Base-by-base conservation (phyloP, 2,888 invertebrate genomes). In the Atrina japonica region DNA sequence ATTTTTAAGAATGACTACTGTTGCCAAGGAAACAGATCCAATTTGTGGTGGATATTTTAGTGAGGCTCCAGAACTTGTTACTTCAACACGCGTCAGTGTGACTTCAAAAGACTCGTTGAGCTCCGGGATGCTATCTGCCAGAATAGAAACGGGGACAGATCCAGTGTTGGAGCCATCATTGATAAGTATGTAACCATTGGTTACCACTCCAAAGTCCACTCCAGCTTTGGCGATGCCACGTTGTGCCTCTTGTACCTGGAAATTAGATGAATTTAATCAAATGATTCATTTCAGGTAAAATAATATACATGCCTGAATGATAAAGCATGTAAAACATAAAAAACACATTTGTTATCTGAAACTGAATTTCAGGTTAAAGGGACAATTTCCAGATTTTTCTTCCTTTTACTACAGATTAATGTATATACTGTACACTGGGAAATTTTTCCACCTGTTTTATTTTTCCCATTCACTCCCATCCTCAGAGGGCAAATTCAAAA, bases 51-150 rank as follows among this genome's bases (percentile, higher is more conserved):
- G 64, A 65, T 88, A 85, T 49, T 75, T 67, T 1, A 84, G 75
- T 6, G 79, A 76, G 0, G 76, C 73, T 0, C 70, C 73, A 0
- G 78, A 69, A 21, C 83, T 81, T 14, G 74, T 80, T 1, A 86
- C 81, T 58, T 85, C 85, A 9, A 88, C 86, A 16, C 76, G 58
- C 0, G 76, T 77, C 30, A 88, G 70, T 14, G 49, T 72, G 6
- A 87, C 75, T 7, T 73, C 41, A 75, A 90, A 88, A 23, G 75
- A 80, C 67, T 89, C 89, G 56, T 81, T 80, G 1, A 89, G 78
- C 76, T 90, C 89, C 3, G 90, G 89, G 9, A 84, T 64, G 47
- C 63, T 78, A 68, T 89, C 89, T 41, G 85, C 81, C 1, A 83
- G 45, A 29, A 90, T 81, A 2, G 76, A 71, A 9, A 89, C 75